A percentile compares a stretch with the other conserved stretches of the same genome.
Conservation (phyloP, 2,797 vertebrate genomes). For the Gymnocypris eckloni region DNA sequence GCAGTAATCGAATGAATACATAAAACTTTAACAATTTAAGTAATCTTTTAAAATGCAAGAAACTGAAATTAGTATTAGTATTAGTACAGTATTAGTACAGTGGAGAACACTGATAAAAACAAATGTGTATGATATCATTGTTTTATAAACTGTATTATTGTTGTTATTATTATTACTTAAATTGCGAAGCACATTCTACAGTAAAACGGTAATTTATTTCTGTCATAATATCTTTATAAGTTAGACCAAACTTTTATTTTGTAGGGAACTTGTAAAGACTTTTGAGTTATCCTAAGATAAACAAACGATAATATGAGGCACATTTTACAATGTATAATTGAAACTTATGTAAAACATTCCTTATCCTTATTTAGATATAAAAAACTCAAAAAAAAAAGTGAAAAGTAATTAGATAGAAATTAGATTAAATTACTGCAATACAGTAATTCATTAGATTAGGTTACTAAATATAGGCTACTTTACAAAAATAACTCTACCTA, state of each 20-base stretch:
- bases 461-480: constrained; percentile 5
- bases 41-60: background rate
- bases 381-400: background rate
- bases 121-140: background rate
- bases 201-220: too few relatives aligned
- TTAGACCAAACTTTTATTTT: background rate
- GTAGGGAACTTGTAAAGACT: background rate
- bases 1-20: background rate
- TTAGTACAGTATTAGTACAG: background rate
- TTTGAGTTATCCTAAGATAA: background rate
- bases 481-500: background rate
- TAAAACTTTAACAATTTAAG: background rate
- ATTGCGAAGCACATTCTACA: background rate
- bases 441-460: background rate
- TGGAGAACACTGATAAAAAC: background rate
- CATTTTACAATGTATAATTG: background rate
- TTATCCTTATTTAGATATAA: background rate
- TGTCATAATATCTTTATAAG: background rate
- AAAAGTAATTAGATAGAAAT: background rate
- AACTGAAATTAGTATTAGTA: background rate
- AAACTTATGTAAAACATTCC: background rate
- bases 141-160: background rate
- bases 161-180: background rate
- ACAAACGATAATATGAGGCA: background rate
- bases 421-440: background rate